phyloP scores from a whole-genome alignment of 53 echinoderm and acorn worm genomes.

The Henricia sp. region DNA sequence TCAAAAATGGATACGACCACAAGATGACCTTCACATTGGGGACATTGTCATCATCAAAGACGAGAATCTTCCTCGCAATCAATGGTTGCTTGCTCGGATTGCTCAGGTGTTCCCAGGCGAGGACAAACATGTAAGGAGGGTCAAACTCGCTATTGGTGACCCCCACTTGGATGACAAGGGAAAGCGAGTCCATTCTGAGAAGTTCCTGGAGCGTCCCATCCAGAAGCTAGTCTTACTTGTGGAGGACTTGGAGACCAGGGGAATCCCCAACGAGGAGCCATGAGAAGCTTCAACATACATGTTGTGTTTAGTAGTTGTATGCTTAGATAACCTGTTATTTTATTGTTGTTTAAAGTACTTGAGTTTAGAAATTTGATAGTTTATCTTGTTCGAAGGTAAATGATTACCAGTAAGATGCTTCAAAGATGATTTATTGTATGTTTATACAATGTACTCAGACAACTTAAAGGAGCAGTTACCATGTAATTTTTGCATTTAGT shows the following conservation, averaged over 20 bases:
- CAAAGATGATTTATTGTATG: no score
- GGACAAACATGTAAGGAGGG: conserved; percentile 48
- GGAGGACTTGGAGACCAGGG: background rate
- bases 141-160: conserved; percentile 37
- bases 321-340: background rate
- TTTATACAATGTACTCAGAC: no score
- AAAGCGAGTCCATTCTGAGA: background rate
- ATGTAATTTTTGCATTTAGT: no score
- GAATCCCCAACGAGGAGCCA: conserved; percentile 15
- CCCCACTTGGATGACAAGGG: conserved; percentile 3
- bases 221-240: conserved; percentile 36
- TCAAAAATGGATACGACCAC: conserved; percentile 31
- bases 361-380: no score
- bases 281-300: background rate
- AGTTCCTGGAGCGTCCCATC: conserved; percentile 27
- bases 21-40: background rate
- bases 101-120: no score
- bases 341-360: conserved; percentile 8
- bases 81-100: no score
- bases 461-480: no score
- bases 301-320: background rate
- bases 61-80: no score
- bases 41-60: conserved; percentile 50
- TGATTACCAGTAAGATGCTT: no score
- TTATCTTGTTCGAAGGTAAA: no score